These are phyloP conservation scores for Campodea augens DNA, from an alignment of 1,140 invertebrate genomes.

Conservation along the genomic window DNA sequence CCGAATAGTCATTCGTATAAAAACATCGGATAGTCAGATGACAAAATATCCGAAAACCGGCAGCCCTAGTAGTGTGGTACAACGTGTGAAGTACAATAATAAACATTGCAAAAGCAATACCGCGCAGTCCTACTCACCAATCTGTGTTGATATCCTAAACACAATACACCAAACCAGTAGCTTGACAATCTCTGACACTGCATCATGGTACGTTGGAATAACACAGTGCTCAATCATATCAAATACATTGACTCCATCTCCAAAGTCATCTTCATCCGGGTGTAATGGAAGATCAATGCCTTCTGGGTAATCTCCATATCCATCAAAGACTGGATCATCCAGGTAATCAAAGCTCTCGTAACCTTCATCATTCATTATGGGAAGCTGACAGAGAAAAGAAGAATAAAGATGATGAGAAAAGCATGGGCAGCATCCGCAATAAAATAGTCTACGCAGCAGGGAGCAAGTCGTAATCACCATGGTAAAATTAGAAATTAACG, in stretches of 20 bases:
- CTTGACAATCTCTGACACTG: slow-evolving; percentile 16
- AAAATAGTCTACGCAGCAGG: too few relatives aligned
- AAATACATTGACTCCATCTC: slow-evolving; percentile 7
- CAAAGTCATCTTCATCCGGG: slow-evolving; percentile 12
- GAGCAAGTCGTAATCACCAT: too few relatives aligned
- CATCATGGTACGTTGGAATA: slow-evolving; percentile 17
- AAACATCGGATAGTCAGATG: too few relatives aligned
- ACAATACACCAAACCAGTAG: slow-evolving; percentile 18
- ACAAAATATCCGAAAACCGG: too few relatives aligned
- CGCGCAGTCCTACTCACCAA: slow-evolving; percentile 12
- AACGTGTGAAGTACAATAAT: too few relatives aligned
- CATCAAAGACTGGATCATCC: slow-evolving; percentile 4
- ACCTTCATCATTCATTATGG: slow-evolving; percentile 9
- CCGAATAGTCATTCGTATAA: too few relatives aligned
- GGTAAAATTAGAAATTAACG: too few relatives aligned
- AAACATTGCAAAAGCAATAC: background rate
- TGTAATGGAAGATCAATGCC: background rate
- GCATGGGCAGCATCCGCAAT: background rate
- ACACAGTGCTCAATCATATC: slow-evolving; percentile 19
- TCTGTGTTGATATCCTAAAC: slow-evolving; percentile 18
- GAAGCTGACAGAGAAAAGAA: background rate
- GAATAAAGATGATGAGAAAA: background rate
- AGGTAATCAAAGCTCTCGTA: slow-evolving; percentile 11
- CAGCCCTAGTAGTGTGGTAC: too few relatives aligned
- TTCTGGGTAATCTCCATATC: background rate